Base-by-base conservation (phyloP, 2,797 vertebrate species). In the Microctenopoma stevenorrisi region DNA sequence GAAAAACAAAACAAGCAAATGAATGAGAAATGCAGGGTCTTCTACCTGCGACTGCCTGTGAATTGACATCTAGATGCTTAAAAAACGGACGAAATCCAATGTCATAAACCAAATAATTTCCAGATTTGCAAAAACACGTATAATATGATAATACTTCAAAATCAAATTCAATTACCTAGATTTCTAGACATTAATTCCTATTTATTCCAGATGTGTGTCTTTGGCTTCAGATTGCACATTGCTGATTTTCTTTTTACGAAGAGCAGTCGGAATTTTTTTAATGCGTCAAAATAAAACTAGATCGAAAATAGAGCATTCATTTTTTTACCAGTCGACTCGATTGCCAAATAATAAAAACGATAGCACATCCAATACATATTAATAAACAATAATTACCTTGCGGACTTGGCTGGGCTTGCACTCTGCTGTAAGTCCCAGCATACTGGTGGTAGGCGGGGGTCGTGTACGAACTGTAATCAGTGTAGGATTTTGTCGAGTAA, bases 361-460 rank as follows among this genome's bases (percentile, higher is more conserved):
- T 30, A 30, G 28, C 5, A 30, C 3, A 30, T 30, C 3, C 3
- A 30, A 30, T 30, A 30, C 5, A 30, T 30, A 30, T 3, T 30
- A 55, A 62, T 47, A 15, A 12, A 8, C 14, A 13, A 55, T 40
- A 10, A 2, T 61, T 93, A 98, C 98, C 98, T 96, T 96, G 96
- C 79, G 97, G 97, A 89, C 93, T 97, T 62, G 92, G 86, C 57
- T 96, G 93, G 74, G 95, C 93, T 84, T 94, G 96, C 38, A 96
- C 95, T 86, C 98, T 94, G 94, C 94, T 96, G 91, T 98, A 99
- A 65, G 96, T 94, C 77, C 97, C 97, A 13, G 96, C 84, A 86
- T 98, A 99, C 91, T 98, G 98, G 76, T 95, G 94, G 86, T 98
- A 98, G 73, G 97, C 96, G 65, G 97, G 95, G 63, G 95, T 96